phyloP scores from a whole-genome alignment of 2,888 invertebrate species.

The Lumbricus terrestris region DNA sequence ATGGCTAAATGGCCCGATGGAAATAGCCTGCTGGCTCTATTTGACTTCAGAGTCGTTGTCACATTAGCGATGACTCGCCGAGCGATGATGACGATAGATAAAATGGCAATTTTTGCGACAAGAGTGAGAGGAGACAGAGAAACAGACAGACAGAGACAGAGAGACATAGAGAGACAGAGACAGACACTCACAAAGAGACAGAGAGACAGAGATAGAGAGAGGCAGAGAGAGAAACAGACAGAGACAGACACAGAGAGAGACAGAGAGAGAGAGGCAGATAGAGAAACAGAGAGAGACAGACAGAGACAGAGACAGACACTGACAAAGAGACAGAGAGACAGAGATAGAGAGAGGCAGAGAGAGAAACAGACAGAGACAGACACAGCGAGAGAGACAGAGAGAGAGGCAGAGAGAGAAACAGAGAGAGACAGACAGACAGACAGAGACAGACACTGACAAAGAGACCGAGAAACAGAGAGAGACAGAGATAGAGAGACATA shows the following conservation, averaged over 20 bases:
- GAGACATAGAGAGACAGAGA: no score
- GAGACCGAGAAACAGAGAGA: neutral
- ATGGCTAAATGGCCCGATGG: neutral
- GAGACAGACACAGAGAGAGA: neutral
- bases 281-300: neutral
- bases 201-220: neutral
- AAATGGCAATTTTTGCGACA: neutral
- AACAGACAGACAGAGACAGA: no score
- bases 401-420: neutral
- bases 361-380: neutral
- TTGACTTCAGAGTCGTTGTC: neutral
- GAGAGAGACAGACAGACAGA: neutral
- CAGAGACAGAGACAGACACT: neutral
- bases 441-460: neutral
- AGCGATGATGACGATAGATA: neutral
- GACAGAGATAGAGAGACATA: neutral
- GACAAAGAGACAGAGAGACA: neutral
- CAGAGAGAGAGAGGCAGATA: neutral
- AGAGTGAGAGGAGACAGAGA: neutral
- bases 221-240: neutral
- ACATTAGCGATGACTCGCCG: no score
- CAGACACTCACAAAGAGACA: neutral
- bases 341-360: neutral
- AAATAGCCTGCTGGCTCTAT: neutral
- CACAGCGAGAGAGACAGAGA: neutral